phyloP scores from a whole-genome alignment of 2,113 vertebrate genomes.

The Litocranius walleri region DNA sequence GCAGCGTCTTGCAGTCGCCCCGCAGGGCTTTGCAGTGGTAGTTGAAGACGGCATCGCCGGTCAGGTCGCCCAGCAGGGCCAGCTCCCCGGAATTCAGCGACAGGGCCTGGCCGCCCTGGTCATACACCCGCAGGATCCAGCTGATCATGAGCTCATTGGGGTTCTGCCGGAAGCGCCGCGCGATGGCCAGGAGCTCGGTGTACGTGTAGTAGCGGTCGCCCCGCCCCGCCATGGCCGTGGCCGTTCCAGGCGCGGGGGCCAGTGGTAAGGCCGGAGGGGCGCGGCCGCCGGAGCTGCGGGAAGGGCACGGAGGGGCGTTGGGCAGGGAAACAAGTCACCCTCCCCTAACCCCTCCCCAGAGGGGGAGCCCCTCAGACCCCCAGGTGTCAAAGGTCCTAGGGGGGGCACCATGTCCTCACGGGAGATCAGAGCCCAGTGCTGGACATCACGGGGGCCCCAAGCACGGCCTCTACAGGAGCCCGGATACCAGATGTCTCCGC shows the following conservation, averaged over 20 bases:
- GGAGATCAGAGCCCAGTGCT: slow-evolving; percentile 73
- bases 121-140: neutral
- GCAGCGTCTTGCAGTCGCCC: neutral
- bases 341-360: accelerated
- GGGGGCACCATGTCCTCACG: slow-evolving; percentile 46
- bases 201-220: neutral
- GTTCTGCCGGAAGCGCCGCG: neutral
- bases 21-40: neutral
- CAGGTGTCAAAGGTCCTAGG: slow-evolving; percentile 65
- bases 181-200: neutral
- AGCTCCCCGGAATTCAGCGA: neutral
- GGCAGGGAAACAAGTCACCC: accelerated
- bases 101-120: neutral
- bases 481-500: neutral
- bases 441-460: slow-evolving; percentile 45
- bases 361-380: slow-evolving; percentile 51
- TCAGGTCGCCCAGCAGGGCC: neutral
- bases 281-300: accelerated
- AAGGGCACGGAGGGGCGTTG: neutral
- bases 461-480: neutral
- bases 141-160: neutral
- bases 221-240: neutral
- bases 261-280: neutral
- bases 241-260: neutral
- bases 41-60: neutral